Evolutionary conservation across 2,797 vertebrate species (phyloP).

Genomic region (Cyprinella venusta): DNA sequence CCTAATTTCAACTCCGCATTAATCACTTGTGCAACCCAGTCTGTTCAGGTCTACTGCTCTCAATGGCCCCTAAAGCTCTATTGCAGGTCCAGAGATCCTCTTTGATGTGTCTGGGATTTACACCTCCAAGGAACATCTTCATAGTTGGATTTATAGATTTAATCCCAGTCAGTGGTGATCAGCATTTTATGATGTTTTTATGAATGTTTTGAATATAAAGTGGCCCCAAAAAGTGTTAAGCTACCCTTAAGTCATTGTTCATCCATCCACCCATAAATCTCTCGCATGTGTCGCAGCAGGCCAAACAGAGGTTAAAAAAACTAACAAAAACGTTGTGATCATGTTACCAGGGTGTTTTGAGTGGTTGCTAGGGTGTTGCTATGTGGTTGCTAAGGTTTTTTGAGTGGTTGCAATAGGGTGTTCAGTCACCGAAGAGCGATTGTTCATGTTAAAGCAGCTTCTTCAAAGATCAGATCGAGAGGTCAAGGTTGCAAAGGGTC

Average conservation of each 20-base stretch:
- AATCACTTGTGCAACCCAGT: constrained; percentile 48
- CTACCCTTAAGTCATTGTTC: constrained; percentile 13
- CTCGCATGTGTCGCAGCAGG: not conserved
- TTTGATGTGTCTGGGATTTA: constrained; percentile 39
- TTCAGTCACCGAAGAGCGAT: not conserved
- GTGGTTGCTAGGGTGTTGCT: not conserved
- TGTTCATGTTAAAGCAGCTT: not conserved
- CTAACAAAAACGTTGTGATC: not conserved
- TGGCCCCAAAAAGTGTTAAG: not conserved
- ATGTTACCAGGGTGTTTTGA: not conserved
- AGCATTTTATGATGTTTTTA: not conserved
- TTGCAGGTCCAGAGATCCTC: not conserved
- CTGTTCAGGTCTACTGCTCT: constrained; percentile 45
- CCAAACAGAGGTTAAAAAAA: constrained; percentile 17
- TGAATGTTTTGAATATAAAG: constrained; percentile 3
- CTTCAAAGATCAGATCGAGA: constrained; percentile 28
- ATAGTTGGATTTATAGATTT: constrained; percentile 4
- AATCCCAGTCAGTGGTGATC: not conserved
- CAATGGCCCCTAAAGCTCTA: constrained; percentile 29
- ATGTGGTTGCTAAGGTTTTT: not conserved
- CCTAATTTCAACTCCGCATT: constrained; percentile 52
- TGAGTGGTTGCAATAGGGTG: not conserved
- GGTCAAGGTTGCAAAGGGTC: constrained; percentile 53
- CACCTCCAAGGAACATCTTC: constrained; percentile 45
- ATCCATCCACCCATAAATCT: constrained; percentile 4